These are phyloP conservation scores for Acromyrmex charruanus DNA, from an alignment of 1,140 invertebrate genomes.

Conservation along the genomic window DNA sequence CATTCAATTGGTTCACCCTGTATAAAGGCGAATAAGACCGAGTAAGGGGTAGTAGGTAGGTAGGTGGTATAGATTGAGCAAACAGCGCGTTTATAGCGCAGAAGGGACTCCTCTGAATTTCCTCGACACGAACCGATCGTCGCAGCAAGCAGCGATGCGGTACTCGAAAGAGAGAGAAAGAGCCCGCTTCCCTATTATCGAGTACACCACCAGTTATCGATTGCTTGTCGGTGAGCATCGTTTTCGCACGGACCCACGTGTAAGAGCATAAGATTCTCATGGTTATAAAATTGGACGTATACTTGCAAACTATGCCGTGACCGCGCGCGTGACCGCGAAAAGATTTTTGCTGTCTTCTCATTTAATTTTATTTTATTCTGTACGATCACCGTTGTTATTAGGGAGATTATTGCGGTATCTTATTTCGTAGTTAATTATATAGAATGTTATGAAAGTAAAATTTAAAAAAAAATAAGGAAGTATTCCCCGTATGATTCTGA, in stretches of 20 bases:
- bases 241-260: slow-evolving; percentile 43
- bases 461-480: neutral
- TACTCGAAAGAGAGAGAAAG: slow-evolving; percentile 52
- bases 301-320: neutral
- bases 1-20: slow-evolving; percentile 25
- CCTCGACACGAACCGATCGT: slow-evolving; percentile 66
- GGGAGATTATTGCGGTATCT: neutral
- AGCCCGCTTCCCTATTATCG: slow-evolving; percentile 60
- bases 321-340: neutral
- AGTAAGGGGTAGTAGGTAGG: slow-evolving; percentile 54
- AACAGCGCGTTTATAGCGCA: slow-evolving; percentile 72
- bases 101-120: slow-evolving; percentile 70
- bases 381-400: neutral
- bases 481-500: neutral
- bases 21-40: slow-evolving; percentile 62
- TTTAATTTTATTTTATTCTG: neutral
- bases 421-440: neutral
- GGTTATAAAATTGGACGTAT: slow-evolving; percentile 10
- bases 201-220: slow-evolving; percentile 58
- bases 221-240: slow-evolving; percentile 55
- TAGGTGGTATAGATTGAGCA: slow-evolving; percentile 73
- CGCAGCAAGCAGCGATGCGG: slow-evolving; percentile 52
- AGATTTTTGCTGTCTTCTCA: neutral
- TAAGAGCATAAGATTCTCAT: slow-evolving; percentile 25
- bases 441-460: neutral